A percentile compares a stretch with the other conserved stretches of the same genome.
phyloP scores from a whole-genome alignment of 1,140 invertebrate genomes.

The Ceratosolen fusciceps region DNA sequence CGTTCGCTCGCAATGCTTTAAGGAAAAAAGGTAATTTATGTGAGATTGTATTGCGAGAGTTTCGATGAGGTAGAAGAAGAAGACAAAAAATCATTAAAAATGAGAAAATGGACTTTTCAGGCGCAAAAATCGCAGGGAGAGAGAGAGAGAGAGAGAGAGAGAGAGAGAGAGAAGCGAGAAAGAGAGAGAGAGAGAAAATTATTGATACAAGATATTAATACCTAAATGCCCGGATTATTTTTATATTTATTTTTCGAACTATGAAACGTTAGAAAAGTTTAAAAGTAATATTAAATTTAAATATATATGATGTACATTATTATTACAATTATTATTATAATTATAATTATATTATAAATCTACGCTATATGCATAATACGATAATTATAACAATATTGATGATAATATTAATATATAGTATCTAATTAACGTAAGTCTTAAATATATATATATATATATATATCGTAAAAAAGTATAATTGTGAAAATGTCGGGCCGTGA shows the following conservation, averaged over 20 bases:
- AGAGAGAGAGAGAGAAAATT: slow-evolving; percentile 58
- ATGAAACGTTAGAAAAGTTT: slow-evolving; percentile 74
- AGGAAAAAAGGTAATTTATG: slow-evolving; percentile 42
- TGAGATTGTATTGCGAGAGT: slow-evolving; percentile 26
- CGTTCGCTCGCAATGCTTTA: slow-evolving; percentile 1
- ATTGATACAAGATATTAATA: slow-evolving; percentile 73
- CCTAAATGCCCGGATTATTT: slow-evolving; percentile 73
- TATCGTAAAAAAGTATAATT: slow-evolving; percentile 37
- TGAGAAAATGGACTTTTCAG: slow-evolving; percentile 43
- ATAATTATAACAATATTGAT: slow-evolving; percentile 58
- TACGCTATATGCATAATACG: slow-evolving; percentile 50
- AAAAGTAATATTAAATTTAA: slow-evolving; percentile 71
- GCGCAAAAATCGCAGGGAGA: slow-evolving; percentile 16
- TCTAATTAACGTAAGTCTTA: slow-evolving; percentile 41
- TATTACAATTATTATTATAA: slow-evolving; percentile 61
- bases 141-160: no score
- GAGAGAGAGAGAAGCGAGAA: slow-evolving; percentile 28
- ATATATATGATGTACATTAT: slow-evolving; percentile 62
- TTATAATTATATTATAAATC: slow-evolving; percentile 50
- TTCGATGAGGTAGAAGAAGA: slow-evolving; percentile 26
- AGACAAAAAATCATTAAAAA: slow-evolving; percentile 45
- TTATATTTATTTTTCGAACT: slow-evolving; percentile 74
- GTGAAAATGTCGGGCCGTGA: slow-evolving; percentile 15
- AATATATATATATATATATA: no score
- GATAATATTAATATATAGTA: slow-evolving; percentile 56